These are phyloP conservation scores for Minunthozetes semirufus DNA, from an alignment of 2,888 invertebrate species.

Conservation along the genomic window DNA sequence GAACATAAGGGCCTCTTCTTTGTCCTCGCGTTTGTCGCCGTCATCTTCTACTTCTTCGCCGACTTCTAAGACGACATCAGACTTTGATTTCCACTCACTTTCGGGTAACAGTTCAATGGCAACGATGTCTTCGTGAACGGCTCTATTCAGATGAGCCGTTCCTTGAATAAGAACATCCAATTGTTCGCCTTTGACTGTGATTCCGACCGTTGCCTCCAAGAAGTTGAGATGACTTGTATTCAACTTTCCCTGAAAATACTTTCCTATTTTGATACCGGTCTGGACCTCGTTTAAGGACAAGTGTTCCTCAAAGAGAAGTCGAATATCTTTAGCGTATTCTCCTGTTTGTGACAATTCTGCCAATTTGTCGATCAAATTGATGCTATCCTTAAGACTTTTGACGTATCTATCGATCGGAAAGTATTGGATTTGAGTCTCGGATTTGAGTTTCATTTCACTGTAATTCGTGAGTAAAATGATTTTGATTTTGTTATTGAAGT, in stretches of 20 bases:
- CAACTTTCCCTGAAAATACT: slow-evolving; percentile 63
- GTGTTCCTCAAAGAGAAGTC: slow-evolving; percentile 69
- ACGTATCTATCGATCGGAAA: slow-evolving; percentile 59
- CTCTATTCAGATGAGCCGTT: slow-evolving; percentile 74
- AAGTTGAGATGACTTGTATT: slow-evolving; percentile 83
- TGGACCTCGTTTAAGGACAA: slow-evolving; percentile 69
- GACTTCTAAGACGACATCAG: slow-evolving; percentile 56
- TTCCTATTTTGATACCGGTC: slow-evolving; percentile 68
- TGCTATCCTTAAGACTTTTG: slow-evolving; percentile 60
- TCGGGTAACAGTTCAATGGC: slow-evolving; percentile 82
- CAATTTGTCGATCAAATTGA: slow-evolving; percentile 72
- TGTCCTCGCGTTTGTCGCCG: slow-evolving; percentile 41
- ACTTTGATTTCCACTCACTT: slow-evolving; percentile 81
- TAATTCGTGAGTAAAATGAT: slow-evolving; percentile 79
- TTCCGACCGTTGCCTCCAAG: slow-evolving; percentile 69
- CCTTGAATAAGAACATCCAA: slow-evolving; percentile 69
- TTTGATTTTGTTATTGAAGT: slow-evolving; percentile 52
- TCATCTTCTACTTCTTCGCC: slow-evolving; percentile 51
- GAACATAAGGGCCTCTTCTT: slow-evolving; percentile 20
- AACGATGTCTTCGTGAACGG: slow-evolving; percentile 88
- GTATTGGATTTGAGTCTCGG: slow-evolving; percentile 55
- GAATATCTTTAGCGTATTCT: slow-evolving; percentile 30
- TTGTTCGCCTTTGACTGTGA: slow-evolving; percentile 69
- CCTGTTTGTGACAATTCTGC: slow-evolving; percentile 41
- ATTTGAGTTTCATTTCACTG: slow-evolving; percentile 63